Evolutionary conservation across 1,140 invertebrate species (phyloP).

Genomic region (Drosophila watanabei): DNA sequence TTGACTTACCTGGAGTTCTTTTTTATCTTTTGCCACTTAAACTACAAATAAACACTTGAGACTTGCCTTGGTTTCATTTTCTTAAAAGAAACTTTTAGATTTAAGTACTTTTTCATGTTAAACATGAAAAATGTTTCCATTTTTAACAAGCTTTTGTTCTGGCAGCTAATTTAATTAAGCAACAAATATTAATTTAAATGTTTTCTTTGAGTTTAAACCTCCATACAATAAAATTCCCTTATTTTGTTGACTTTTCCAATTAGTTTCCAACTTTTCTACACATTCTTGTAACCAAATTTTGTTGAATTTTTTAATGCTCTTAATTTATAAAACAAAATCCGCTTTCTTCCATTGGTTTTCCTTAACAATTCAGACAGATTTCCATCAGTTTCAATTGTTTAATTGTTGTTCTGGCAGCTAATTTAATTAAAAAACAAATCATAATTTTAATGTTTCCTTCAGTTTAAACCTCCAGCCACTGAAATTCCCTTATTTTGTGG

Average conservation of each 20-base stretch:
- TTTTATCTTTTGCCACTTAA: neutral
- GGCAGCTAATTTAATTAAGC: neutral
- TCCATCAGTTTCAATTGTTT: slow-evolving; percentile 1
- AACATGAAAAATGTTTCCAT: neutral
- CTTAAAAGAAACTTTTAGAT: neutral
- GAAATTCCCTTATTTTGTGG: neutral
- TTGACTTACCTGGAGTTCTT: too few species aligned
- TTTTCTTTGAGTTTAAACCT: neutral
- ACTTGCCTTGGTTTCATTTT: neutral
- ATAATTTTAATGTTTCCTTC: too few species aligned
- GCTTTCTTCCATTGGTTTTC: neutral
- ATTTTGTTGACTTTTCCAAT: neutral
- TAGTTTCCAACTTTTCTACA: neutral
- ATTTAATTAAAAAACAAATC: neutral
- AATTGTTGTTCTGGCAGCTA: neutral
- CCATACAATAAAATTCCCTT: neutral
- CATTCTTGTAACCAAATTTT: neutral
- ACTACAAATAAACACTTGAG: neutral
- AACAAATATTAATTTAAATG: too few species aligned
- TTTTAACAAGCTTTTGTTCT: neutral
- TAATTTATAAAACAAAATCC: neutral
- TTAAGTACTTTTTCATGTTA: neutral
- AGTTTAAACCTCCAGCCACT: neutral
- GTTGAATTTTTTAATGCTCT: neutral
- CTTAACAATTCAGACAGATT: neutral